phyloP scores from a whole-genome alignment of 2,888 invertebrate species.

The Julus scandinavius region DNA sequence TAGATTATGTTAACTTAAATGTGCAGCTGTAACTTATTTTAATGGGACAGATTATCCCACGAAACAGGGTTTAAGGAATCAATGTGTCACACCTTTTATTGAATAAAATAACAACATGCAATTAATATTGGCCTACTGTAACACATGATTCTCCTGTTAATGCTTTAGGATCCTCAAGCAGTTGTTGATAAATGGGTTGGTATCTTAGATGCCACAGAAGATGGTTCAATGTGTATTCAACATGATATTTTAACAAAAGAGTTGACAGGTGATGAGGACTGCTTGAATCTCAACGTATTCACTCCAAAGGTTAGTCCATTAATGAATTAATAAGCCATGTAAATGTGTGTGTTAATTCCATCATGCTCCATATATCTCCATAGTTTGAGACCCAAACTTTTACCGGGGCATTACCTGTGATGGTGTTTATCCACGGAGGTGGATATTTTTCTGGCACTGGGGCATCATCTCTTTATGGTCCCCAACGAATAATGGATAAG shows the following conservation, averaged over 20 bases:
- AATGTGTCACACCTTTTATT: too few relatives aligned
- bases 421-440: slow-evolving; percentile 66
- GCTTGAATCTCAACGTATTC: slow-evolving; percentile 50
- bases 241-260: background rate
- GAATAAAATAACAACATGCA: too few relatives aligned
- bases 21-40: too few relatives aligned
- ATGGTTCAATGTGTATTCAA: slow-evolving; percentile 42
- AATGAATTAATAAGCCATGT: background rate
- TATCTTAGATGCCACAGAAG: slow-evolving; percentile 54
- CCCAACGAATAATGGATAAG: slow-evolving; percentile 68
- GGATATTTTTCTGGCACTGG: slow-evolving; percentile 61
- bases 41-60: too few relatives aligned
- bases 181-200: slow-evolving; percentile 27
- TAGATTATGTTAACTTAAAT: background rate
- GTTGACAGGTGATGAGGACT: slow-evolving; percentile 45
- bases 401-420: slow-evolving; percentile 59
- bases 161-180: slow-evolving; percentile 31
- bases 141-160: too few relatives aligned
- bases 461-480: slow-evolving; percentile 63
- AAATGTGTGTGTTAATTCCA: background rate
- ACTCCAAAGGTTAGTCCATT: slow-evolving; percentile 44
- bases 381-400: background rate
- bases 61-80: too few relatives aligned
- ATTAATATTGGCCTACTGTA: too few relatives aligned
- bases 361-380: too few relatives aligned